Evolutionary conservation across 2,113 vertebrate species (phyloP).

Genomic region (Oreochromis spilurus): DNA sequence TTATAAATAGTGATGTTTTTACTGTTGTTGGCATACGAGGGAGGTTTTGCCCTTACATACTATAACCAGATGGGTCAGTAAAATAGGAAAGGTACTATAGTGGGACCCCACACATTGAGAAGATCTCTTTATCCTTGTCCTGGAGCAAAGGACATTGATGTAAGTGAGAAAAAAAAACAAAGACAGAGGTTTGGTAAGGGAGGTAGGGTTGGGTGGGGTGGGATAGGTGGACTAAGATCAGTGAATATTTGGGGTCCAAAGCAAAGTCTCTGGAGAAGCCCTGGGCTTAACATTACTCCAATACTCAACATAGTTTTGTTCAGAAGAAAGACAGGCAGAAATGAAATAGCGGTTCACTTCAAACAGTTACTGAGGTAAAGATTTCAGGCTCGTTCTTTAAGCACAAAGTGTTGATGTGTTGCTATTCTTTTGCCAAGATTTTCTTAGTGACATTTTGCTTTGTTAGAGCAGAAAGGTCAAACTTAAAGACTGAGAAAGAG

Average conservation of each 20-base stretch:
- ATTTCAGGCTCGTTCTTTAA: not conserved
- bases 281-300: slow-evolving; percentile 3
- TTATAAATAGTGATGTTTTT: slow-evolving; percentile 21
- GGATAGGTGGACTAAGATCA: not conserved
- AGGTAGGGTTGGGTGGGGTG: not conserved
- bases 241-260: slow-evolving; percentile 22
- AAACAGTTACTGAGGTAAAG: not conserved
- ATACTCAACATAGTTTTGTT: slow-evolving; percentile 15
- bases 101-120: slow-evolving; percentile 23
- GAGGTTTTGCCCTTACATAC: not conserved
- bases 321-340: not conserved
- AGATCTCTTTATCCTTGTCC: slow-evolving; percentile 43
- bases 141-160: not conserved
- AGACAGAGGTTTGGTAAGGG: not conserved
- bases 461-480: not conserved
- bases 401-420: not conserved
- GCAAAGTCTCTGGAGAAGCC: slow-evolving; percentile 14
- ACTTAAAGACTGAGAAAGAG: not conserved
- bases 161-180: not conserved
- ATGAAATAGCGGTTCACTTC: not conserved
- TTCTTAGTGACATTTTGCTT: not conserved
- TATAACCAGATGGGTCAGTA: slow-evolving; percentile 24
- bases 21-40: slow-evolving; percentile 5
- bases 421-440: not conserved
- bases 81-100: not conserved